Base-by-base conservation (phyloP, 2,113 vertebrate genomes). In the Hippocampus comes region DNA sequence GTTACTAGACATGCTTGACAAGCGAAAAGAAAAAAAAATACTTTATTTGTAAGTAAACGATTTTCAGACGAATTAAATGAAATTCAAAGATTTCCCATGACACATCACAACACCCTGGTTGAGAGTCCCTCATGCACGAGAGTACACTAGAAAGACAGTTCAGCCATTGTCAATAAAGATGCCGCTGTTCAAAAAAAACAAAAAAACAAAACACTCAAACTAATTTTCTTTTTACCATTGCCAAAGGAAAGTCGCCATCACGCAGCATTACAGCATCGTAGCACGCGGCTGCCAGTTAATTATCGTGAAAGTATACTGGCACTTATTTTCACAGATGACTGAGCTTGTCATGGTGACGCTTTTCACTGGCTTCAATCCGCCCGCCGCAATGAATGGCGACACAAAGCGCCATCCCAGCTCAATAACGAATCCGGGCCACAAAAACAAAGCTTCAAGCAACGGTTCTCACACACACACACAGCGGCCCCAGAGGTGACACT, bases 291-390 rank as follows among this genome's bases (percentile, higher is more conserved):
- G 89, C 82, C 79, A 85, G 83, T 91, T 91, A 83, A 92, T 91
- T 89, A 91, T 78, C 61, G 79, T 66, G 81, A 82, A 86, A 77
- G 79, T 79, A 81, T 84, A 78, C 71, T 70, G 78, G 79, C 87
- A 27, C 86, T 92, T 82, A 89, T 92, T 92, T 93, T 90, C 84
- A 85, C 89, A 87, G 89, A 94, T 93, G 92, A 93, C 84, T 92
- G 91, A 78, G 82, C 83, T 89, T 1, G 86, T 92, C 90, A 90
- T 92, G 89, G 84, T 25, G 87, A 87, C 79, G 82, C 76, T 89
- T 89, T 90, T 92, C 88, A 86, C 80, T 76, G 83, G 81, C 84
- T 68, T 92, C 89, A 78, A 87, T 81, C 86, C 70, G 76, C 78
- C 84, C 86, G 90, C 71, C 66, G 82, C 74, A 76, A 84, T 80